A percentile compares a stretch with the other conserved stretches of the same genome.
Conservation (phyloP, 1,140 invertebrate genomes). For the Hypothenemus hampei region DNA sequence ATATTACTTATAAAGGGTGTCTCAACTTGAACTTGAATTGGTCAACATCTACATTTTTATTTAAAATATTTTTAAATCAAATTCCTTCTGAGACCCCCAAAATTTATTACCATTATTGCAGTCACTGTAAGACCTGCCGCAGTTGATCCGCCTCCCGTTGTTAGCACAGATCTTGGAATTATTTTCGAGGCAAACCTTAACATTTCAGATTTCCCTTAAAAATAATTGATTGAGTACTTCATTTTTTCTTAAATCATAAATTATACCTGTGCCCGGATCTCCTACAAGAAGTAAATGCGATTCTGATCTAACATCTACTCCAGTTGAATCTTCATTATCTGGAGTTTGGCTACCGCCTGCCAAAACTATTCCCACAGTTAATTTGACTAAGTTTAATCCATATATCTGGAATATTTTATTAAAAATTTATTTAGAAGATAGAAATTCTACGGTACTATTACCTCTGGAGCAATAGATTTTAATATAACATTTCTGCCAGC, state of each 20-base stretch:
- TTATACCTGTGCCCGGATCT: constrained; percentile 76
- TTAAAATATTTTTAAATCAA: too few relatives aligned
- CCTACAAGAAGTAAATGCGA: constrained; percentile 83
- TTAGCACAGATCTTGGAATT: constrained; percentile 72
- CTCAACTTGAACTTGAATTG: too few relatives aligned
- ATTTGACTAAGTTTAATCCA: constrained; percentile 82
- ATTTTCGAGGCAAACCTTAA: constrained; percentile 72
- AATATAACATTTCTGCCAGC: constrained; percentile 73
- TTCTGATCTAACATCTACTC: constrained; percentile 38
- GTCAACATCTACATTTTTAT: too few relatives aligned
- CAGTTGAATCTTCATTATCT: constrained; percentile 23
- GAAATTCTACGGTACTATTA: constrained; percentile 46
- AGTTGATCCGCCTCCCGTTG: constrained; percentile 81
- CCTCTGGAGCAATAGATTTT: constrained; percentile 78
- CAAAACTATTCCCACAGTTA: constrained; percentile 70
- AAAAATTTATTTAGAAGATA: not conserved
- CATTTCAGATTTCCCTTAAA: constrained; percentile 71
- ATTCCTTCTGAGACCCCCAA: too few relatives aligned
- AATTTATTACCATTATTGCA: constrained; percentile 78
- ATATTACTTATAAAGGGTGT: too few relatives aligned
- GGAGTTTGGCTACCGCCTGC: constrained; percentile 54
- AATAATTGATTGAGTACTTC: not conserved
- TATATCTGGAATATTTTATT: constrained; percentile 61
- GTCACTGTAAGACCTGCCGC: constrained; percentile 85
- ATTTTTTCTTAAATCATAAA: not conserved